Conservation (phyloP, 2,888 invertebrate genomes). For the Antheraea assamensis region DNA sequence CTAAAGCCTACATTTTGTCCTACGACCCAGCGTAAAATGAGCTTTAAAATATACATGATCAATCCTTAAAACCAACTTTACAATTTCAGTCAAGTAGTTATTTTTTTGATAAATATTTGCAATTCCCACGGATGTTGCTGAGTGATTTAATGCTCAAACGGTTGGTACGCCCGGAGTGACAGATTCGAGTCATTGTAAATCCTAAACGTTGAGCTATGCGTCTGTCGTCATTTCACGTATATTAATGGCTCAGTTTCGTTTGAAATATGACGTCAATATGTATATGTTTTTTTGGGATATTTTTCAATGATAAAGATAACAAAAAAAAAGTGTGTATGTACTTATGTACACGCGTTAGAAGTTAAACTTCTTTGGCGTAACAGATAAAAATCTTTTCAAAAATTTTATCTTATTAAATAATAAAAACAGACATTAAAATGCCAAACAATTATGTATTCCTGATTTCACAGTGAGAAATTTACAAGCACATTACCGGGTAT, state of each 20-base stretch:
- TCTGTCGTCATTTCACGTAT: slow-evolving; percentile 17
- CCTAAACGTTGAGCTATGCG: slow-evolving; percentile 19
- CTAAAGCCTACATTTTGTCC: too few relatives aligned
- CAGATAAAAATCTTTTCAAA: too few relatives aligned
- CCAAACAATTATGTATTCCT: too few relatives aligned
- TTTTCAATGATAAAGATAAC: background rate
- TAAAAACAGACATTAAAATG: too few relatives aligned
- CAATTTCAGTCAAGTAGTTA: background rate
- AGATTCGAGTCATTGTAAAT: slow-evolving; percentile 15
- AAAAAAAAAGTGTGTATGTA: too few relatives aligned
- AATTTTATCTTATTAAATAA: too few relatives aligned
- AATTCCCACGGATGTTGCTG: slow-evolving; percentile 1
- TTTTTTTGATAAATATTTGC: slow-evolving; percentile 3
- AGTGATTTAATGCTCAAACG: slow-evolving; percentile 8
- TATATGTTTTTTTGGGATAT: background rate
- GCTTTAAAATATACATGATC: background rate
- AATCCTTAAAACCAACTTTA: background rate
- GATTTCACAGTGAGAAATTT: too few relatives aligned
- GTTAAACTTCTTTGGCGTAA: too few relatives aligned
- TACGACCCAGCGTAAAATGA: background rate
- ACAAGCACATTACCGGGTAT: too few relatives aligned
- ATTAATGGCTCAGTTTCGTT: slow-evolving; percentile 18
- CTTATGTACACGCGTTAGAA: too few relatives aligned
- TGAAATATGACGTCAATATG: slow-evolving; percentile 6
- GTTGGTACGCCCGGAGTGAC: background rate